These are phyloP conservation scores for Microctenopoma steveboyesi DNA, from an alignment of 2,797 vertebrate genomes.

Conservation along the genomic window DNA sequence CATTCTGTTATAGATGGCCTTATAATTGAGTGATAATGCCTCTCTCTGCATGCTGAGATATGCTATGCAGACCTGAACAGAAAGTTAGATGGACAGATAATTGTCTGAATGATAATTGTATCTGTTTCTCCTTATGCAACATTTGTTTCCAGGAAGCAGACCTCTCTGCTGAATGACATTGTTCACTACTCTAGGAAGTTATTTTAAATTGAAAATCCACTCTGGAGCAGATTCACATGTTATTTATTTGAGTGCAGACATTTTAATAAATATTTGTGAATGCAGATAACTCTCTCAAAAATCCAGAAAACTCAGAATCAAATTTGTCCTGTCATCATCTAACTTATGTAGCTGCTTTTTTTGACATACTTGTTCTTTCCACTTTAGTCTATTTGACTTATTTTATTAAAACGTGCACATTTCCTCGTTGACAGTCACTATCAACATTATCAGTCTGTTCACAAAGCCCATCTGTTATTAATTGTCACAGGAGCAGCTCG, in stretches of 20 bases:
- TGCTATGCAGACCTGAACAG: neutral
- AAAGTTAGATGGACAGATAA: neutral
- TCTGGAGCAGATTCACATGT: constrained; percentile 46
- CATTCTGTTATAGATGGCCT: neutral
- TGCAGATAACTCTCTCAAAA: constrained; percentile 9
- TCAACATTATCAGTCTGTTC: constrained; percentile 18
- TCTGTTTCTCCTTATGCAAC: constrained; percentile 32
- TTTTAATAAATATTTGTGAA: constrained; percentile 51
- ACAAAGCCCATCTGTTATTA: constrained; percentile 64
- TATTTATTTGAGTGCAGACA: constrained; percentile 48
- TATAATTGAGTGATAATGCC: neutral
- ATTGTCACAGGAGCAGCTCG: constrained; percentile 48
- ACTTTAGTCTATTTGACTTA: neutral
- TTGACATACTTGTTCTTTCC: constrained; percentile 13
- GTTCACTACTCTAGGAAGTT: constrained; percentile 27
- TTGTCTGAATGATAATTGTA: constrained; percentile 15
- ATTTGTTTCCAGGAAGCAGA: constrained; percentile 35
- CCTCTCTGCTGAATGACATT: constrained; percentile 28
- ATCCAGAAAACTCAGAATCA: constrained; percentile 11
- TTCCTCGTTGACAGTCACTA: constrained; percentile 30
- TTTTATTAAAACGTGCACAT: constrained; percentile 22
- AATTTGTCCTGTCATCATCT: constrained; percentile 21
- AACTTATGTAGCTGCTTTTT: constrained; percentile 11
- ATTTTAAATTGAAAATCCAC: constrained; percentile 24
- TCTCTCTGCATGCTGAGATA: neutral